Evolutionary conservation across 2,888 invertebrate species (phyloP), one percentile per base, ranked within the genome.

Genomic region (Schizaphis graminum): DNA sequence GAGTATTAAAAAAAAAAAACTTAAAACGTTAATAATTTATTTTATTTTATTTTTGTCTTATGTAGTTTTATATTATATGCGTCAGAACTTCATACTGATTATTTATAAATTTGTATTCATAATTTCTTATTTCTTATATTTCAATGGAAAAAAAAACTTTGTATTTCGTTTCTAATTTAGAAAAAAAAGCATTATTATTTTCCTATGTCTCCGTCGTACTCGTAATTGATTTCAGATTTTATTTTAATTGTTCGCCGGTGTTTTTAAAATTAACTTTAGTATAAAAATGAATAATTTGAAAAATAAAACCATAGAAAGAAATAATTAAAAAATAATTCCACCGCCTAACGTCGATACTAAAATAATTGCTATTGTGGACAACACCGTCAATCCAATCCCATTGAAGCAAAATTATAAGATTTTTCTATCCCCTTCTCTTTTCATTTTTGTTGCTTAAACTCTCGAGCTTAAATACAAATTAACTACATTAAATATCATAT

Each of bases 171-270:
- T 77, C 41, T 88, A 88, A 92, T 92, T 87, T 88, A 7, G 44
- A 28, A 87, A 67, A 89, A 28, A 92, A 53, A 28, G 5, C 67
- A 88, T 92, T 88, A 61, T 61, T 87, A 89, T 92, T 53, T 77
- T 67, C 92, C 77, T 44, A 49, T 77, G 53, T 88, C 61, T 91
- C 85, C 24, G 47, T 67, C 24, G n/a, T 8, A n/a, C 35, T 35
- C 57, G 13, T 92, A 92, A 92, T 92, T 89, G 92, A 88, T 92
- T 88, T 92, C 88, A 61, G 92, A 87, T 92, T 92, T 87, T 92
- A 87, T 92, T 92, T 87, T 92, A 92, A 87, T 92, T 87, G 92
- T 92, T 16, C 35, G 16, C 28, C 49, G 49, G 61, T 21, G n/a
- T 21, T 84, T 41, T 91, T 41, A 53, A 53, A 91, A 91, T 53